Percentiles rank a stretch among this genome's conserved stretches.
Evolutionary conservation across 2,113 vertebrate genomes (phyloP).

Genomic region (Neoarius graeffei): DNA sequence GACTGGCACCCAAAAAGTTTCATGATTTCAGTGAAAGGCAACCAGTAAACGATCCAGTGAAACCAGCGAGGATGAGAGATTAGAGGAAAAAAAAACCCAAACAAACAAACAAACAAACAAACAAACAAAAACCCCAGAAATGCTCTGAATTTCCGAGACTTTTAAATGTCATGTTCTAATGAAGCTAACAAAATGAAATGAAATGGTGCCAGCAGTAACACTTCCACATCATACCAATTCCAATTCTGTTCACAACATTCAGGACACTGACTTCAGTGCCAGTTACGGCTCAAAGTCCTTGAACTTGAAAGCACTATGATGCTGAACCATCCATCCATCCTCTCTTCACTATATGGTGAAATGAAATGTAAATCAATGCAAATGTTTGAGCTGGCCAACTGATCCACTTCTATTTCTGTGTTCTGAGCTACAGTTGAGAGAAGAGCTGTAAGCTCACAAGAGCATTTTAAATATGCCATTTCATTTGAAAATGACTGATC

Average conservation of each 20-base stretch:
- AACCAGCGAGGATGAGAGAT: constrained; percentile 7
- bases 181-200: constrained; percentile 6
- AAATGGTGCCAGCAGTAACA: constrained; percentile 8
- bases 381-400: neutral
- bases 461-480: neutral
- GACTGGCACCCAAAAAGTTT: constrained; percentile 31
- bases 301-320: constrained; percentile 3
- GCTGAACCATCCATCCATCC: neutral
- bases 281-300: neutral
- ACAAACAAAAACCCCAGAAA: neutral
- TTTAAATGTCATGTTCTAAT: neutral
- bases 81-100: neutral
- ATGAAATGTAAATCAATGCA: constrained; percentile 2
- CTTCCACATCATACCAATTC: constrained; percentile 9
- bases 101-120: too few relatives aligned
- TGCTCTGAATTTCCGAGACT: constrained; percentile 31
- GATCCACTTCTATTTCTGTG: constrained; percentile 24
- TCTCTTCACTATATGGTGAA: neutral
- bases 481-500: neutral
- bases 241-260: neutral
- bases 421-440: neutral
- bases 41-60: constrained; percentile 5
- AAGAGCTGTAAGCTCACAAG: neutral
- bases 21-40: constrained; percentile 36
- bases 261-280: neutral